These are phyloP conservation scores for Eilema depressum DNA, from an alignment of 2,888 invertebrate species.

Conservation along the genomic window DNA sequence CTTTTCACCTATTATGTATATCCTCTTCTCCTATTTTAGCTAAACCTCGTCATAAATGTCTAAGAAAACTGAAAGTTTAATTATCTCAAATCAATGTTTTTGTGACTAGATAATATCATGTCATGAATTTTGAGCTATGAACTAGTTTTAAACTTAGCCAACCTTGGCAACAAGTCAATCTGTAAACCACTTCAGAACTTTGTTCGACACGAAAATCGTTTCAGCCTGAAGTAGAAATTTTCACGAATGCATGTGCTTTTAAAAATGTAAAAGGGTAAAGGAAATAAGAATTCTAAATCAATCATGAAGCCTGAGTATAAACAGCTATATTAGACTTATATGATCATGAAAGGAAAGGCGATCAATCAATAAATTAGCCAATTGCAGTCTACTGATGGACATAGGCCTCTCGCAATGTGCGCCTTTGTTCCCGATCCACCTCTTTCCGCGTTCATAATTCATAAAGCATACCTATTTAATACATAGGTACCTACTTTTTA, in stretches of 20 bases:
- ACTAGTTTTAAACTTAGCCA: slow-evolving; percentile 43
- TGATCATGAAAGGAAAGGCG: no score
- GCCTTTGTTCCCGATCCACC: no score
- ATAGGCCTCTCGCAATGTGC: no score
- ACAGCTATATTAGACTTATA: no score
- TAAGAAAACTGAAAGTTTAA: background rate
- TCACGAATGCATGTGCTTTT: slow-evolving; percentile 7
- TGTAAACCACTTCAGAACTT: slow-evolving; percentile 58
- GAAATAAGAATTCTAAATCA: background rate
- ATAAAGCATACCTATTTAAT: no score
- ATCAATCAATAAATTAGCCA: no score
- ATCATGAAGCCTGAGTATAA: background rate
- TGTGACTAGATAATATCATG: background rate
- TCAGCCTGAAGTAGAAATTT: slow-evolving; percentile 46
- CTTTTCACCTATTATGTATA: no score
- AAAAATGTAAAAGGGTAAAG: slow-evolving; percentile 23
- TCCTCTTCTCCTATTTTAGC: no score
- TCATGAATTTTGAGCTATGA: slow-evolving; percentile 34
- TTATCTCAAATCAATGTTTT: background rate
- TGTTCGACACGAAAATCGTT: slow-evolving; percentile 64
- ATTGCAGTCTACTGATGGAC: no score
- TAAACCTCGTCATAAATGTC: no score
- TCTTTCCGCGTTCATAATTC: no score
- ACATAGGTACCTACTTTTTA: no score
- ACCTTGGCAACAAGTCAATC: slow-evolving; percentile 47